A percentile compares a stretch with the other conserved stretches of the same genome.
phyloP scores from a whole-genome alignment of 1,140 invertebrate species.

The Hypothenemus hampei region DNA sequence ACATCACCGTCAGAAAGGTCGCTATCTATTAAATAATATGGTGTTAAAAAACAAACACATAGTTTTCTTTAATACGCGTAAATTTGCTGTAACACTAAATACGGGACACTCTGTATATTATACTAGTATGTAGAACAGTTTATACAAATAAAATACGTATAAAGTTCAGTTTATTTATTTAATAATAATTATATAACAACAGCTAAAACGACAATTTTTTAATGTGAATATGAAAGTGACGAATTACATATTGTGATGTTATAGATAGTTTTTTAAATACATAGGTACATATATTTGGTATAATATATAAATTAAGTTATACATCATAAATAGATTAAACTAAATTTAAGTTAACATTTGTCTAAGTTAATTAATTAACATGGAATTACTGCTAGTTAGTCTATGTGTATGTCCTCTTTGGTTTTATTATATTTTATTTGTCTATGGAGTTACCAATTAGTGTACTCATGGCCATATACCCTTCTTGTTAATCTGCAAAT shows the following conservation, averaged over 20 bases:
- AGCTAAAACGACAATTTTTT: neutral
- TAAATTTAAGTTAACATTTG: conserved; percentile 23
- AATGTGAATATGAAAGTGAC: too few species aligned
- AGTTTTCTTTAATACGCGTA: too few species aligned
- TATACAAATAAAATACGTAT: too few species aligned
- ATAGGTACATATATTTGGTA: neutral
- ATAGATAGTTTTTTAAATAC: neutral
- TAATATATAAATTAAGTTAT: conserved; percentile 11
- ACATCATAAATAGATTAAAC: conserved; percentile 15
- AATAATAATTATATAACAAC: conserved; percentile 1
- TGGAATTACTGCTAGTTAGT: conserved; percentile 23
- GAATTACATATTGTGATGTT: too few species aligned
- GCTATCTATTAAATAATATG: too few species aligned
- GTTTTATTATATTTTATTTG: conserved; percentile 7
- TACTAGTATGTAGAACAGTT: too few species aligned
- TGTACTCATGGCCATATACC: conserved; percentile 3
- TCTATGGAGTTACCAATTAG: neutral
- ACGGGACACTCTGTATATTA: too few species aligned
- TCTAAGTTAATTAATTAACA: conserved; percentile 16
- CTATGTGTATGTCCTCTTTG: conserved; percentile 20
- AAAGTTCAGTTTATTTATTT: neutral
- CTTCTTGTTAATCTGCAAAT: conserved; percentile 7
- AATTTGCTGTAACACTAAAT: too few species aligned
- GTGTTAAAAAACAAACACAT: too few species aligned
- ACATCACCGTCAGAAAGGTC: too few species aligned